These are phyloP conservation scores for Brachionus plicatilis DNA, from an alignment of 1,140 invertebrate species.

Conservation along the genomic window DNA sequence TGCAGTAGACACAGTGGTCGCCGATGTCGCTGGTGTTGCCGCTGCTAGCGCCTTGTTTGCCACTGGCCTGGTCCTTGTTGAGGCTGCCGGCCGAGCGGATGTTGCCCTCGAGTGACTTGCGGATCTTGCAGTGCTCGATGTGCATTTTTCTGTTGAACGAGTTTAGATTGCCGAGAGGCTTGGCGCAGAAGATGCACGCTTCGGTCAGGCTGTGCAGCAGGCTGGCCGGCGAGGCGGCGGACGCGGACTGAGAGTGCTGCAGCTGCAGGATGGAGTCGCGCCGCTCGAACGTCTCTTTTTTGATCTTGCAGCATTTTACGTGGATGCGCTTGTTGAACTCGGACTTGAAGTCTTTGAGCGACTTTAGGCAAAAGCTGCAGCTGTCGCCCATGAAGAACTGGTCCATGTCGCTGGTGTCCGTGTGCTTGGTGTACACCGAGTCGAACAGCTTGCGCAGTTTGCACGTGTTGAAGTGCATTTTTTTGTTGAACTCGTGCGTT, in stretches of 20 bases:
- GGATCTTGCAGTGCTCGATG: conserved; percentile 25
- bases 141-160: conserved; percentile 31
- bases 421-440: not conserved
- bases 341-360: conserved; percentile 37
- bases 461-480: conserved; percentile 38
- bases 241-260: not conserved
- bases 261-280: not conserved
- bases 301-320: conserved; percentile 37
- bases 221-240: not conserved
- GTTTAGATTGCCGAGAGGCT: conserved; percentile 12
- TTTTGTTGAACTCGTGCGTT: conserved; percentile 33
- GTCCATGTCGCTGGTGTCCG: not conserved
- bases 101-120: conserved; percentile 25
- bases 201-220: not conserved
- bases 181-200: conserved; percentile 13
- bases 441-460: conserved; percentile 33
- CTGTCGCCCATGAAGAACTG: not conserved
- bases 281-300: not conserved
- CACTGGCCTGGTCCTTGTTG: not conserved
- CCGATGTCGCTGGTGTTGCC: not conserved
- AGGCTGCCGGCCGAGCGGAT: not conserved
- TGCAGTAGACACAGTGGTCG: conserved; percentile 4
- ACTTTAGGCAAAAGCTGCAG: conserved; percentile 3
- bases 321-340: conserved; percentile 35
- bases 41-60: not conserved